phyloP scores from a whole-genome alignment of 2,797 vertebrate species.

The Aphelocoma californica region DNA sequence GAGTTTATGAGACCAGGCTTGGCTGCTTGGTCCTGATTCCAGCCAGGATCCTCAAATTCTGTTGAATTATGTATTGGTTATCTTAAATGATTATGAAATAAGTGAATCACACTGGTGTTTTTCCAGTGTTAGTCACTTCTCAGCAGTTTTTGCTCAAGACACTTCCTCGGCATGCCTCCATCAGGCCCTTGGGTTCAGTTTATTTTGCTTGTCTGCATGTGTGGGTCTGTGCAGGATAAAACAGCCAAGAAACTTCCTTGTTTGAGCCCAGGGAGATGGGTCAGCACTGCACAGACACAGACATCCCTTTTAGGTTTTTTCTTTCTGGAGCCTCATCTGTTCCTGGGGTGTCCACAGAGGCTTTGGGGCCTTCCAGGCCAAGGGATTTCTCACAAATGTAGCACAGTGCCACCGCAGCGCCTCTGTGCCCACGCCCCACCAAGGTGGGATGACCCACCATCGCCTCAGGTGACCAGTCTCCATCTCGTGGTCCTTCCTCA shows the following conservation, averaged over 20 bases:
- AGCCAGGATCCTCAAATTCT: conserved; percentile 9
- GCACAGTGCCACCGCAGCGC: accelerated
- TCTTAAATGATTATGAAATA: not conserved
- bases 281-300: not conserved
- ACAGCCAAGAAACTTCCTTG: not conserved
- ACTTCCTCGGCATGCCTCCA: not conserved
- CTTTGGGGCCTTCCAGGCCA: not conserved
- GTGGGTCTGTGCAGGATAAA: not conserved
- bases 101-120: conserved; percentile 11
- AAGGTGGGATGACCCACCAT: not conserved
- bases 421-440: not conserved
- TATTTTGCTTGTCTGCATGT: not conserved
- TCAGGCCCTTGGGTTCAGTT: not conserved
- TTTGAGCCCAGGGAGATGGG: not conserved
- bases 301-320: not conserved
- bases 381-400: not conserved
- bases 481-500: not conserved
- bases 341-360: not conserved
- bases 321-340: not conserved
- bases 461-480: not conserved
- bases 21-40: not conserved
- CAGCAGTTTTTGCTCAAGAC: not conserved
- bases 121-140: not conserved
- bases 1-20: not conserved
- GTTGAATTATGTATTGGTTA: not conserved